These are phyloP conservation scores for Pogonognathellus flavescens DNA, from an alignment of 1,140 invertebrate species.

Conservation along the genomic window DNA sequence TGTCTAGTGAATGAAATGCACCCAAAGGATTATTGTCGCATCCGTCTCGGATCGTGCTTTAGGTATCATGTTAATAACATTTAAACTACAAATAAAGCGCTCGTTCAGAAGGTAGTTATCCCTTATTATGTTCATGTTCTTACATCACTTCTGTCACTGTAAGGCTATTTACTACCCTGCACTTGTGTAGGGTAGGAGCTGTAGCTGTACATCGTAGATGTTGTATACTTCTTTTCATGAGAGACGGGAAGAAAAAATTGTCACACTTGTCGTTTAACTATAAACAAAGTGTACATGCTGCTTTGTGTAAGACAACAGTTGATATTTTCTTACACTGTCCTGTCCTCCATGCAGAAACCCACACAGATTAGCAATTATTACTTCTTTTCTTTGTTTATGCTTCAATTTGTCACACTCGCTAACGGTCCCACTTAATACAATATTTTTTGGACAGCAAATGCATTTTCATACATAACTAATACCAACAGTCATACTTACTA, in stretches of 20 bases:
- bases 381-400: not conserved
- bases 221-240: not conserved
- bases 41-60: constrained; percentile 50
- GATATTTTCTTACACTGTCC: constrained; percentile 33
- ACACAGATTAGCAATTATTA: not conserved
- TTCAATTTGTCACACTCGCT: not conserved
- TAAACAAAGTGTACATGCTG: constrained; percentile 26
- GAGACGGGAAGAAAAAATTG: constrained; percentile 27
- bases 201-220: not conserved
- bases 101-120: constrained; percentile 18
- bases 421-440: not conserved
- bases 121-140: constrained; percentile 16
- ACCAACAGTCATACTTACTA: too few species aligned
- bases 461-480: not conserved
- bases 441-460: too few species aligned
- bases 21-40: constrained; percentile 47
- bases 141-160: not conserved
- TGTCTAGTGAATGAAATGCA: constrained; percentile 1
- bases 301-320: constrained; percentile 42
- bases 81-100: constrained; percentile 17
- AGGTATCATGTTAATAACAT: constrained; percentile 40
- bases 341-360: not conserved
- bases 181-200: not conserved
- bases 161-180: not conserved
- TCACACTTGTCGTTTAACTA: constrained; percentile 51